Evolutionary conservation across 2,113 vertebrate genomes (phyloP).

Genomic region (Ahaetulla prasina): DNA sequence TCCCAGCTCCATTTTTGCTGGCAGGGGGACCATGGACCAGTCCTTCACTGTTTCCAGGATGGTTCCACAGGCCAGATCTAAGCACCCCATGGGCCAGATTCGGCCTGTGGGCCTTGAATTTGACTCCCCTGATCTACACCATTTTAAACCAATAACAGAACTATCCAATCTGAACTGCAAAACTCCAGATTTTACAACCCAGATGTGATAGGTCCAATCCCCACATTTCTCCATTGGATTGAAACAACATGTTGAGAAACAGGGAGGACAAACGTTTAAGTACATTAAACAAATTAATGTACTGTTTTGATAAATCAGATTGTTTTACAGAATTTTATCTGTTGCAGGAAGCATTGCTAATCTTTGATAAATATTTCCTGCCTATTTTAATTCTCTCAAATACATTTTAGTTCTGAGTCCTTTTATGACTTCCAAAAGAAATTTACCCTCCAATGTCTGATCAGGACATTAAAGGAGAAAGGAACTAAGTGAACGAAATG

Average conservation of each 20-base stretch:
- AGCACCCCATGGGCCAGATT: no score
- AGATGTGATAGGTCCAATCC: neutral
- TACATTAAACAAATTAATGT: neutral
- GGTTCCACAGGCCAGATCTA: no score
- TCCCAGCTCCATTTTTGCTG: no score
- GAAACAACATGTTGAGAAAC: neutral
- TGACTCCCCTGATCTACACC: no score
- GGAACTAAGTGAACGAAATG: slow-evolving; percentile 33
- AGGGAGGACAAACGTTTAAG: slow-evolving; percentile 3
- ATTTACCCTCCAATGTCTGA: neutral
- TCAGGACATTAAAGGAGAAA: slow-evolving; percentile 19
- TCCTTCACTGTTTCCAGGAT: no score
- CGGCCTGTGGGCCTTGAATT: no score
- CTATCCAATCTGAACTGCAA: neutral
- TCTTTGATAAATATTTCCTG: neutral
- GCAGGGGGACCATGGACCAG: no score
- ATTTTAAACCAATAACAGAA: neutral
- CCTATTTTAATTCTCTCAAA: neutral
- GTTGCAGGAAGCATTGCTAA: neutral
- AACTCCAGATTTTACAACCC: neutral
- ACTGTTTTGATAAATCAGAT: neutral
- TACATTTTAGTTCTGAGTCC: neutral
- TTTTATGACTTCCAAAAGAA: neutral
- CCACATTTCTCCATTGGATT: neutral
- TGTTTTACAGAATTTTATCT: neutral